Conservation (phyloP, 2,113 vertebrate genomes). For the Leiothrix lutea region DNA sequence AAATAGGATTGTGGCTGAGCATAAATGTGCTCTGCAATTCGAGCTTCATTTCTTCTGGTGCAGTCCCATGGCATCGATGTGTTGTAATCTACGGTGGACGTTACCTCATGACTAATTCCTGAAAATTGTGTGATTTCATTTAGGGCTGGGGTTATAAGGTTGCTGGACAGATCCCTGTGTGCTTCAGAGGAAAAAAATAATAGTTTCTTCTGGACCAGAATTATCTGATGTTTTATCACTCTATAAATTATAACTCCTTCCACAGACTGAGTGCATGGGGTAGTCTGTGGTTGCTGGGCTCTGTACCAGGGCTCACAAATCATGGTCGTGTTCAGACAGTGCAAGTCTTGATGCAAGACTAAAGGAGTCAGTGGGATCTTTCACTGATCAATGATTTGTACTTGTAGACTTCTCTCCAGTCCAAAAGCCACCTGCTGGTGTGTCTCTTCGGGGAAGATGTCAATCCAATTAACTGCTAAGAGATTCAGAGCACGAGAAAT, state of each 20-base stretch:
- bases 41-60: background rate
- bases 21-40: background rate
- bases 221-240: background rate
- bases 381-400: constrained; percentile 1
- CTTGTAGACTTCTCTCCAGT: background rate
- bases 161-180: background rate
- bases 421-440: constrained; percentile 11
- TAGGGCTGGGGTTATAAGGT: background rate
- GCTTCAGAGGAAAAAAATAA: background rate
- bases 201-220: background rate
- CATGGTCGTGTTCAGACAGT: background rate
- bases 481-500: background rate
- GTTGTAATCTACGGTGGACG: background rate
- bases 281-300: background rate
- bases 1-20: constrained; percentile 28
- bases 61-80: background rate
- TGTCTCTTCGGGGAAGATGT: background rate
- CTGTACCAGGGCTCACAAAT: background rate
- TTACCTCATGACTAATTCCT: background rate
- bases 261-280: background rate
- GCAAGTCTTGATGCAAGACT: background rate
- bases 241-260: background rate
- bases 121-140: background rate
- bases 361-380: background rate
- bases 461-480: constrained; percentile 25